These are phyloP conservation scores for Sphaerophoria taeniata DNA, from an alignment of 2,888 invertebrate genomes.

Conservation along the genomic window DNA sequence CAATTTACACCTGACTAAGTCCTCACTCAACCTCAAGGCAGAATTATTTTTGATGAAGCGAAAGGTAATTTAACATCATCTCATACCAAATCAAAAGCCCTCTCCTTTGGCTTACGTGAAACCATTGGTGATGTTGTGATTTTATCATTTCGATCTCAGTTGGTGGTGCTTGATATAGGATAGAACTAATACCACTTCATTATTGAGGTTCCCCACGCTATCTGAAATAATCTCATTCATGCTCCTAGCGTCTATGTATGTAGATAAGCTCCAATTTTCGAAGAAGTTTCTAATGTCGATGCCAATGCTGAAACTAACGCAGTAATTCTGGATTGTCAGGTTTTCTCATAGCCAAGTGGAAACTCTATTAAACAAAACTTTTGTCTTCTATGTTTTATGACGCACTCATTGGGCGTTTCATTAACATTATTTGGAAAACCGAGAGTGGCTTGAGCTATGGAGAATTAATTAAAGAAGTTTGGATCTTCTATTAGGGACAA, in stretches of 20 bases:
- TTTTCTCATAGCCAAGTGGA: constrained; percentile 5
- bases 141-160: constrained; percentile 21
- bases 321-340: constrained; percentile 5
- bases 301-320: constrained; percentile 14
- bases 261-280: constrained; percentile 15
- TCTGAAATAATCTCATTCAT: constrained; percentile 28
- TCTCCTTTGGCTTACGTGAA: background rate
- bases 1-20: constrained; percentile 65
- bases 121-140: constrained; percentile 35
- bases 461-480: constrained; percentile 6
- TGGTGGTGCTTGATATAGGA: constrained; percentile 1
- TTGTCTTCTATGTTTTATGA: background rate
- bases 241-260: background rate
- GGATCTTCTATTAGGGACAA: background rate
- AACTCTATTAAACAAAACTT: background rate
- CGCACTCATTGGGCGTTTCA: background rate
- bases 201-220: constrained; percentile 29
- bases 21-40: constrained; percentile 56
- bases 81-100: background rate
- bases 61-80: background rate
- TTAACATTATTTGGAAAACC: constrained; percentile 9
- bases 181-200: constrained; percentile 16
- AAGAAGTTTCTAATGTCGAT: background rate
- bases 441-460: background rate
- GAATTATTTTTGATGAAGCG: constrained; percentile 35